These are phyloP conservation scores for Paracyclopina nana DNA, from an alignment of 1,140 invertebrate species.

Conservation along the genomic window DNA sequence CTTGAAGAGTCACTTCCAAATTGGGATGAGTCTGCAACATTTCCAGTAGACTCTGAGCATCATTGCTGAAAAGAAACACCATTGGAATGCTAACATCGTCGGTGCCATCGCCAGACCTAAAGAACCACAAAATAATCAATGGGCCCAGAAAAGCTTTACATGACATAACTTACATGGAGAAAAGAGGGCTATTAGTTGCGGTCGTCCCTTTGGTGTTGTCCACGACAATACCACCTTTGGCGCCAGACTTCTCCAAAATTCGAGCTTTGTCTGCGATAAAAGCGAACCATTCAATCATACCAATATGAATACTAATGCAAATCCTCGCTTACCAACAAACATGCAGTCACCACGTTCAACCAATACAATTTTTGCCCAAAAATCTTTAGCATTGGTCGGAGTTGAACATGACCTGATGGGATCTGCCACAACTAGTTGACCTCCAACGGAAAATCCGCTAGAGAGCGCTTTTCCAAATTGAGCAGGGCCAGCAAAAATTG, in stretches of 20 bases:
- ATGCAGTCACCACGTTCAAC: constrained; percentile 76
- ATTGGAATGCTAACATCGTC: constrained; percentile 73
- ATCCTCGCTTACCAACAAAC: constrained; percentile 68
- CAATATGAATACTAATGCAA: constrained; percentile 1
- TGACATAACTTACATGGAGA: constrained; percentile 56
- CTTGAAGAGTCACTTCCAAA: constrained; percentile 30
- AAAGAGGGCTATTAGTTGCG: constrained; percentile 50
- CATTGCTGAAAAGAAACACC: constrained; percentile 68
- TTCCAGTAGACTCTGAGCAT: constrained; percentile 43
- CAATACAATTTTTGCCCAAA: constrained; percentile 57
- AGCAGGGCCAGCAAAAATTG: constrained; percentile 51
- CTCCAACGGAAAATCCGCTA: constrained; percentile 32
- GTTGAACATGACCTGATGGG: constrained; percentile 46
- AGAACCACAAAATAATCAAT: not conserved
- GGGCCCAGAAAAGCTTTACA: not conserved
- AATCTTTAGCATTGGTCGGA: constrained; percentile 36
- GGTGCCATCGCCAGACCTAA: constrained; percentile 46
- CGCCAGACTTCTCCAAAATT: constrained; percentile 57
- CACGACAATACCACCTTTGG: constrained; percentile 61
- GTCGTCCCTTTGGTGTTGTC: constrained; percentile 60
- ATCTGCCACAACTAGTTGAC: constrained; percentile 38
- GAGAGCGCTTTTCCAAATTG: constrained; percentile 66
- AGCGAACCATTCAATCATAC: constrained; percentile 12
- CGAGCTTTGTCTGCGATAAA: constrained; percentile 36
- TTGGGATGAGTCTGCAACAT: constrained; percentile 31